These are phyloP conservation scores for Microtus oregoni DNA, from an alignment of 2,113 vertebrate species.

Conservation along the genomic window DNA sequence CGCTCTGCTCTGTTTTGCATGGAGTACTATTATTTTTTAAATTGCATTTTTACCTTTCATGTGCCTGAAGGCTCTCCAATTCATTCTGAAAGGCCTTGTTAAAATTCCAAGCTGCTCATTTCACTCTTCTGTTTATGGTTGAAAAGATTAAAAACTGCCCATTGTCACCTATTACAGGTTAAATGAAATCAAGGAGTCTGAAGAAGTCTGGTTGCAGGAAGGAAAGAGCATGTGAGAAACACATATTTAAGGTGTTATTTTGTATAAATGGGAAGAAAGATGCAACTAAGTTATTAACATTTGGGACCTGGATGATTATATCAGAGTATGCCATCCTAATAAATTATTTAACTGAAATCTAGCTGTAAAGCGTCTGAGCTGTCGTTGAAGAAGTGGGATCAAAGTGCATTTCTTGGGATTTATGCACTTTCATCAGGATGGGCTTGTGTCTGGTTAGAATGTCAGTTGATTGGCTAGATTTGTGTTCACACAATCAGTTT, in stretches of 20 bases:
- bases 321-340: slow-evolving; percentile 88
- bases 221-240: slow-evolving; percentile 85
- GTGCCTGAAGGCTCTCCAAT: slow-evolving; percentile 90
- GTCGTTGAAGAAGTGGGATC: slow-evolving; percentile 80
- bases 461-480: slow-evolving; percentile 90
- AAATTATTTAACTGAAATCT: slow-evolving; percentile 90
- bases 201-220: slow-evolving; percentile 81
- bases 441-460: slow-evolving; percentile 86
- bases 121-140: slow-evolving; percentile 85
- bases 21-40: slow-evolving; percentile 86
- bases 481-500: slow-evolving; percentile 89
- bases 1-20: slow-evolving; percentile 93
- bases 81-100: slow-evolving; percentile 90
- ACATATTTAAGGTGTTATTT: slow-evolving; percentile 85
- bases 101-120: slow-evolving; percentile 87
- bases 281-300: slow-evolving; percentile 89
- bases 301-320: slow-evolving; percentile 86
- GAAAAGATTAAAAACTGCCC: slow-evolving; percentile 79
- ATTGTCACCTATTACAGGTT: slow-evolving; percentile 85
- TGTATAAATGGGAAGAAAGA: slow-evolving; percentile 89
- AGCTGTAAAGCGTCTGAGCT: slow-evolving; percentile 82
- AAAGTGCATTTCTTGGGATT: slow-evolving; percentile 85
- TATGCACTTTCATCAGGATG: slow-evolving; percentile 82
- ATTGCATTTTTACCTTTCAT: slow-evolving; percentile 90
- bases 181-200: slow-evolving; percentile 81